Percentiles rank a stretch among this genome's conserved stretches.
These are phyloP conservation scores for Cryptus armator DNA, from an alignment of 2,888 invertebrate genomes.

Conservation along the genomic window DNA sequence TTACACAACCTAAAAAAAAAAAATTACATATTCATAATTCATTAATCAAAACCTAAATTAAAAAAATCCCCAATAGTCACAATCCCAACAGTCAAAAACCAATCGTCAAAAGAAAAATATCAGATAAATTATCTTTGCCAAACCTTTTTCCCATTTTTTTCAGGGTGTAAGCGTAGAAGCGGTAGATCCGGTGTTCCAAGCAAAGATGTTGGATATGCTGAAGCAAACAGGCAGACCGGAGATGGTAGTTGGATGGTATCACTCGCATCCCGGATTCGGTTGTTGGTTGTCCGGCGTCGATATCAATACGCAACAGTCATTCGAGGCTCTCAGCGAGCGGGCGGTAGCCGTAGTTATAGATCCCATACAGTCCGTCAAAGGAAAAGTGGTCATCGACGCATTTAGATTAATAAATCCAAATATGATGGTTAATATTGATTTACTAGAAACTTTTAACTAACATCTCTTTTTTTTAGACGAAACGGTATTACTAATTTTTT, in stretches of 20 bases:
- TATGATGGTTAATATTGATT: slow-evolving; percentile 92
- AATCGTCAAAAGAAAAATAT: no score
- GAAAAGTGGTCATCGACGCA: slow-evolving; percentile 99
- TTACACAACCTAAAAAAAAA: no score
- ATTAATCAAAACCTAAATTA: no score
- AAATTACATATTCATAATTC: no score
- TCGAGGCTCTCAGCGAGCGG: slow-evolving; percentile 98
- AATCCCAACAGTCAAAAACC: no score
- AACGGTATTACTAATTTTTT: neutral
- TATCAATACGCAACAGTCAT: slow-evolving; percentile 99
- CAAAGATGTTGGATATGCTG: slow-evolving; percentile 99
- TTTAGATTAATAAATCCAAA: slow-evolving; percentile 99
- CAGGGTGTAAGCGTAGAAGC: slow-evolving; percentile 99
- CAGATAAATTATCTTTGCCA: no score
- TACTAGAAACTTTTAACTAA: neutral
- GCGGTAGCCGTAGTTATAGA: slow-evolving; percentile 99
- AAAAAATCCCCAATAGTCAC: no score
- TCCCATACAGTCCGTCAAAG: slow-evolving; percentile 99
- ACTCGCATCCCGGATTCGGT: slow-evolving; percentile 99
- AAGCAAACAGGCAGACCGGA: slow-evolving; percentile 99
- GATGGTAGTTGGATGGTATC: slow-evolving; percentile 99
- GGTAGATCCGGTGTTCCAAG: slow-evolving; percentile 99
- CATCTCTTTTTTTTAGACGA: neutral
- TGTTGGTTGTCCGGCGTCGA: slow-evolving; percentile 99
- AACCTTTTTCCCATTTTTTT: neutral